These are phyloP conservation scores for Sarcophaga rosellei DNA, from an alignment of 2,888 invertebrate species.

Conservation along the genomic window DNA sequence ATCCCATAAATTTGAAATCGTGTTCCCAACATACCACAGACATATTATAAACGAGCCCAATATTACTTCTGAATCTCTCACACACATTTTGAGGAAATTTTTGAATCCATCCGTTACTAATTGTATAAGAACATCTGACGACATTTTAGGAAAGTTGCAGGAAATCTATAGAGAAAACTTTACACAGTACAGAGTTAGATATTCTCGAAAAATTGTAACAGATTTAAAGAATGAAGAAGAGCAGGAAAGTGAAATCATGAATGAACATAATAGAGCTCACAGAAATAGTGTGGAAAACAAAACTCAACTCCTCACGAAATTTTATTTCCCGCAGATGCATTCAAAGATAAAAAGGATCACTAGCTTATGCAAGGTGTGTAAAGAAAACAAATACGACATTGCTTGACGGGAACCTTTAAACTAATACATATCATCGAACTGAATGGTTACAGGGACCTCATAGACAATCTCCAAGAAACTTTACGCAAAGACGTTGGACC, in stretches of 20 bases:
- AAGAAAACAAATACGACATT: no score
- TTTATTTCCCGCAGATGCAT: conserved; percentile 24
- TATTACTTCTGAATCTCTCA: not conserved
- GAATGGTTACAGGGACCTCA: no score
- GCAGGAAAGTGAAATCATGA: conserved; percentile 1
- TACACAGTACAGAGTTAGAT: conserved; percentile 6
- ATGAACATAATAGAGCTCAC: conserved; percentile 5
- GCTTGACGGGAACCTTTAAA: no score
- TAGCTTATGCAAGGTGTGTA: not conserved
- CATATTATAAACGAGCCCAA: conserved; percentile 40
- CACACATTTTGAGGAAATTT: conserved; percentile 25
- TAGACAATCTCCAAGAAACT: no score
- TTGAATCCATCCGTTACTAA: conserved; percentile 35
- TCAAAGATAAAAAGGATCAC: conserved; percentile 12
- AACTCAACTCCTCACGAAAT: not conserved
- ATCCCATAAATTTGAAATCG: conserved; percentile 36
- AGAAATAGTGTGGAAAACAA: conserved; percentile 25
- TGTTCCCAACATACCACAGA: conserved; percentile 40
- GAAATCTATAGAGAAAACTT: not conserved
- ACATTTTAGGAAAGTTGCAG: conserved; percentile 36
- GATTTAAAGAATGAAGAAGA: not conserved
- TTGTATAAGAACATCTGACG: conserved; percentile 37
- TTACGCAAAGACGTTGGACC: no score
- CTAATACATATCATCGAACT: no score
- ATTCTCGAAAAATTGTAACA: not conserved